Evolutionary conservation across 2,113 vertebrate genomes (phyloP).

Genomic region (Cathartes aura): DNA sequence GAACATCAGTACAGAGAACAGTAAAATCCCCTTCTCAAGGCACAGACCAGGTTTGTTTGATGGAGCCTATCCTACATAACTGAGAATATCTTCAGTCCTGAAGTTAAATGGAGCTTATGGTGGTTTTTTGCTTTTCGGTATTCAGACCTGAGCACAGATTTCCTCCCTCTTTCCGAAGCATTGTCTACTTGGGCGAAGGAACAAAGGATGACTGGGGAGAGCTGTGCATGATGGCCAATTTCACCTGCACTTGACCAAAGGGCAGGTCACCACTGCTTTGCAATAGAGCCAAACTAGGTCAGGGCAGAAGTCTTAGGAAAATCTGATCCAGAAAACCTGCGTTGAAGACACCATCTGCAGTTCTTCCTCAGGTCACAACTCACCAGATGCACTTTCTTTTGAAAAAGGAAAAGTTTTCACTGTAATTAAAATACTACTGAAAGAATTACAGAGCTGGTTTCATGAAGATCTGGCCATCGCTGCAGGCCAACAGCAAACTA

Average conservation of each 20-base stretch:
- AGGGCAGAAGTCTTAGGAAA: neutral
- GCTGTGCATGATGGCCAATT: neutral
- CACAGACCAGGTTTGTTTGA: neutral
- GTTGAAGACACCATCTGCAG: neutral
- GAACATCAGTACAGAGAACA: neutral
- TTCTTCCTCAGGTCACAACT: neutral
- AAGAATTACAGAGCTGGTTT: neutral
- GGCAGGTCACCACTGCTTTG: neutral
- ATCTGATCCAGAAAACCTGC: neutral
- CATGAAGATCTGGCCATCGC: neutral
- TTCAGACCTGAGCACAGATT: neutral
- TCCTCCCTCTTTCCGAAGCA: neutral
- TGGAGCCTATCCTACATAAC: neutral
- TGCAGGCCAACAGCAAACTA: neutral
- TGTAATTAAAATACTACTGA: neutral
- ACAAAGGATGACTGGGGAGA: neutral
- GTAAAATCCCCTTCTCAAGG: neutral
- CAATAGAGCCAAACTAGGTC: neutral
- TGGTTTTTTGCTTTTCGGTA: neutral
- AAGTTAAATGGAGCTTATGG: neutral
- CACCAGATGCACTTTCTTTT: neutral
- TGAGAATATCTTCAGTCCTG: neutral
- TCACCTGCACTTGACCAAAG: neutral
- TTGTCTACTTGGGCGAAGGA: neutral
- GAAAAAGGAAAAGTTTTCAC: neutral